Conservation (phyloP, 1,140 invertebrate species). For the Calycopis cecrops region DNA sequence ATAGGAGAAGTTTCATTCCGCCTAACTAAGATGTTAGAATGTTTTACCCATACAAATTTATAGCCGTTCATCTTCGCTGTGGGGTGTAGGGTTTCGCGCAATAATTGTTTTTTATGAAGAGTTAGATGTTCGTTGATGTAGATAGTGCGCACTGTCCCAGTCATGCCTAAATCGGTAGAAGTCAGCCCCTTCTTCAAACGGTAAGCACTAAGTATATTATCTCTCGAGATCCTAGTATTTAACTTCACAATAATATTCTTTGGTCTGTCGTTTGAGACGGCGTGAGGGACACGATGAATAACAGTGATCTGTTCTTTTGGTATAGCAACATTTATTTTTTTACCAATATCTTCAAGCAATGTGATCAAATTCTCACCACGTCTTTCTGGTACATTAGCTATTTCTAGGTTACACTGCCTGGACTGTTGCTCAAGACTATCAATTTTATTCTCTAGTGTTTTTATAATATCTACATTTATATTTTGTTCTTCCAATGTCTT, state of each 20-base stretch:
- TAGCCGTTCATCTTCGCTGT: conserved; percentile 6
- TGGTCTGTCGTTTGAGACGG: not conserved
- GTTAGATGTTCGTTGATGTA: conserved; percentile 11
- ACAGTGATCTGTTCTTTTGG: not conserved
- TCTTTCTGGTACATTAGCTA: conserved; percentile 1
- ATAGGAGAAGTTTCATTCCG: conserved; percentile 10
- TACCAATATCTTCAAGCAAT: not conserved
- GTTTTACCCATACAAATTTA: conserved; percentile 12
- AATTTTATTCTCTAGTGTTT: not conserved
- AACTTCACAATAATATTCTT: conserved; percentile 9
- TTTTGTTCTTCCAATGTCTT: not conserved
- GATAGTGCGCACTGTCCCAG: not conserved
- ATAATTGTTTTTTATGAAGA: not conserved
- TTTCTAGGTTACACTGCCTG: conserved; percentile 7
- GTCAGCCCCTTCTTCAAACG: not conserved
- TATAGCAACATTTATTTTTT: not conserved
- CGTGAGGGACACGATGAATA: conserved; percentile 3
- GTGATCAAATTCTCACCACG: conserved; percentile 1
- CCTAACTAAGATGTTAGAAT: conserved; percentile 1
- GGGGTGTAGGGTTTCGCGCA: conserved; percentile 1
- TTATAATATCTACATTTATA: not conserved
- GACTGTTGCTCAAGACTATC: not conserved
- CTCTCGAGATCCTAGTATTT: not conserved
- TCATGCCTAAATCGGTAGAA: not conserved
- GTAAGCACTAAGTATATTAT: not conserved